Percentiles rank a stretch among this genome's conserved stretches.
These are phyloP conservation scores for Syrista parreyssii DNA, from an alignment of 2,888 invertebrate genomes.

Conservation along the genomic window DNA sequence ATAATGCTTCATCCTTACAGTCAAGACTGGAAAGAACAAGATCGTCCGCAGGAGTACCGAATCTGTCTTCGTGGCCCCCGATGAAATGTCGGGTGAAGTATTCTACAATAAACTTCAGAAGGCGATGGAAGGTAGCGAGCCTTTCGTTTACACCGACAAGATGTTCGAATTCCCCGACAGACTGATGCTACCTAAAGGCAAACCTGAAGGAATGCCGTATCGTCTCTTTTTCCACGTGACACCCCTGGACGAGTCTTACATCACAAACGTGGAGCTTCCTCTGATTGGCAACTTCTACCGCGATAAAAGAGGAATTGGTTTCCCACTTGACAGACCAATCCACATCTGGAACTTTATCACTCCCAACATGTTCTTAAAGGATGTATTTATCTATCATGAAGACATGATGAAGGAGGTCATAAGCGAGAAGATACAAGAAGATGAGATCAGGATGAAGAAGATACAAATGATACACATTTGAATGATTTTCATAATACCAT, in stretches of 20 bases:
- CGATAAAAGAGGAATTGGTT: constrained; percentile 71
- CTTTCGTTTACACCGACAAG: constrained; percentile 53
- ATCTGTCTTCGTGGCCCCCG: constrained; percentile 46
- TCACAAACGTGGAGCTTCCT: constrained; percentile 66
- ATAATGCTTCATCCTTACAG: constrained; percentile 31
- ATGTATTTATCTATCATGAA: constrained; percentile 69
- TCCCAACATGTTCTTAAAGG: constrained; percentile 73
- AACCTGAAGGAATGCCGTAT: constrained; percentile 73
- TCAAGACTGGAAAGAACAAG: constrained; percentile 56
- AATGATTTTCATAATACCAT: too few species aligned
- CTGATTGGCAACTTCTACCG: constrained; percentile 62
- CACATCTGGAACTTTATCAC: constrained; percentile 66
- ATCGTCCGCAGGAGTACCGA: constrained; percentile 55
- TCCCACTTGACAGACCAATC: constrained; percentile 71
- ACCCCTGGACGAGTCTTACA: constrained; percentile 68
- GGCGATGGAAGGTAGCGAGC: constrained; percentile 54
- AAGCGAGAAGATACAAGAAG: not conserved
- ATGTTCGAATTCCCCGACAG: constrained; percentile 69
- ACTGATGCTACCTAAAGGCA: constrained; percentile 74
- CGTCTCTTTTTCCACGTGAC: constrained; percentile 73
- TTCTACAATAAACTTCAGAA: constrained; percentile 55
- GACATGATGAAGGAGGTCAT: constrained; percentile 53
- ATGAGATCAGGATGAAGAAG: too few species aligned
- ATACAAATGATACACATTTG: too few species aligned
- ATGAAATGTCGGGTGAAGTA: constrained; percentile 44